These are phyloP conservation scores for Benitochromis conjunctus DNA, from an alignment of 2,113 vertebrate genomes.

Conservation along the genomic window DNA sequence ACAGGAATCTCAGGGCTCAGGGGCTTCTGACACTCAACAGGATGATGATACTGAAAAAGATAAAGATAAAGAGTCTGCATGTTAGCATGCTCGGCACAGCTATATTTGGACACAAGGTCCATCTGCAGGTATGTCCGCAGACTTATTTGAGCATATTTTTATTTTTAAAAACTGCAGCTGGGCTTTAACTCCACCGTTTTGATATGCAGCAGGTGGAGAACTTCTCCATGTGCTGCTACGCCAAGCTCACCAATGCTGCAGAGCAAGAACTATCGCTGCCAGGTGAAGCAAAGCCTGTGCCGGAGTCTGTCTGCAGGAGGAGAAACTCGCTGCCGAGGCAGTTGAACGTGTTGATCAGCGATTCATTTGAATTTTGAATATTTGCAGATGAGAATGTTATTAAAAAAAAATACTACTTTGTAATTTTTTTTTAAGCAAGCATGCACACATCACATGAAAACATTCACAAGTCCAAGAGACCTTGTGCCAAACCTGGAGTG, in stretches of 20 bases:
- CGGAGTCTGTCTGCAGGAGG: background rate
- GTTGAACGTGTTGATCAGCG: background rate
- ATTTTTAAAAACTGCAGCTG: background rate
- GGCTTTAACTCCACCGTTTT: background rate
- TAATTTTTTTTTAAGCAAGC: background rate
- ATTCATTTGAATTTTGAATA: background rate
- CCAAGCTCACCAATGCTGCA: fast-evolving
- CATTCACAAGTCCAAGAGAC: background rate
- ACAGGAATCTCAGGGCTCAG: background rate
- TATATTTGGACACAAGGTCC: background rate
- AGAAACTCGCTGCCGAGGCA: background rate
- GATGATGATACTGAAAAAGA: background rate
- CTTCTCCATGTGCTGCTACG: background rate
- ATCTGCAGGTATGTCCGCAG: background rate
- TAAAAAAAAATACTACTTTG: background rate
- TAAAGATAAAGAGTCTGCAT: background rate
- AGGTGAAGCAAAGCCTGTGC: background rate
- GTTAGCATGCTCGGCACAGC: fast-evolving
- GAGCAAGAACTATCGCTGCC: background rate
- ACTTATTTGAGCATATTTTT: background rate
- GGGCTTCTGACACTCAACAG: background rate
- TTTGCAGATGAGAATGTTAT: background rate
- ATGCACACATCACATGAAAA: background rate
- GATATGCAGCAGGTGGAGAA: background rate
- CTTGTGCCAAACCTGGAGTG: background rate